Evolutionary conservation across 2,797 vertebrate species (phyloP).

Genomic region (Pyrrhura leucotis): DNA sequence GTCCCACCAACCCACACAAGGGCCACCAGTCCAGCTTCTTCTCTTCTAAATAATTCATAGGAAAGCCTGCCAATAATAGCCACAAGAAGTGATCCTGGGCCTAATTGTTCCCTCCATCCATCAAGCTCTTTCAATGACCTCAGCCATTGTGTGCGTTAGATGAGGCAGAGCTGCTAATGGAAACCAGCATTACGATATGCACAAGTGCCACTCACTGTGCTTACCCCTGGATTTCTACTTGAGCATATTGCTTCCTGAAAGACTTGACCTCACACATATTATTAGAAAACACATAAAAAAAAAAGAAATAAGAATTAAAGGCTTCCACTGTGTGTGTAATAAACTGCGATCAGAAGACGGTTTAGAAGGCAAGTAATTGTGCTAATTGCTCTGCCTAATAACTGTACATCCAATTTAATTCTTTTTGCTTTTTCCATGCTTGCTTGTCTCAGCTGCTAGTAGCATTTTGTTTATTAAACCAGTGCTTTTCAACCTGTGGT

Average conservation of each 20-base stretch:
- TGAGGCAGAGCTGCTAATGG: background rate
- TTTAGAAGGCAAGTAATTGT: background rate
- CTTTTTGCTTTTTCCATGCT: background rate
- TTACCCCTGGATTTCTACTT: background rate
- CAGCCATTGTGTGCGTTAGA: background rate
- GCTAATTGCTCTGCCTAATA: background rate
- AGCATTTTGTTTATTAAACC: background rate
- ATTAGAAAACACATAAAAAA: background rate
- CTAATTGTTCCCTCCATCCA: background rate
- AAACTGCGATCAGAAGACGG: background rate
- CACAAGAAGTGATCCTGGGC: background rate
- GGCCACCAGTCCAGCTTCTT: background rate
- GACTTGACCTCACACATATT: background rate
- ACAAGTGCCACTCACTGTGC: background rate
- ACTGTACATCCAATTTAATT: background rate
- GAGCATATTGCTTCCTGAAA: background rate
- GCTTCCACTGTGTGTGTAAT: background rate
- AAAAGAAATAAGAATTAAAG: background rate
- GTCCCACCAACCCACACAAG: background rate
- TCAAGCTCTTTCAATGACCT: background rate
- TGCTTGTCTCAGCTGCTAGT: background rate
- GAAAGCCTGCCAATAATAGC: background rate
- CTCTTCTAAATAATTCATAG: background rate
- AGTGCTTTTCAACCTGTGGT: background rate
- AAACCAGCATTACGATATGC: fast-evolving